Base-by-base conservation (phyloP, 2,797 vertebrate genomes). In the Echiichthys vipera region DNA sequence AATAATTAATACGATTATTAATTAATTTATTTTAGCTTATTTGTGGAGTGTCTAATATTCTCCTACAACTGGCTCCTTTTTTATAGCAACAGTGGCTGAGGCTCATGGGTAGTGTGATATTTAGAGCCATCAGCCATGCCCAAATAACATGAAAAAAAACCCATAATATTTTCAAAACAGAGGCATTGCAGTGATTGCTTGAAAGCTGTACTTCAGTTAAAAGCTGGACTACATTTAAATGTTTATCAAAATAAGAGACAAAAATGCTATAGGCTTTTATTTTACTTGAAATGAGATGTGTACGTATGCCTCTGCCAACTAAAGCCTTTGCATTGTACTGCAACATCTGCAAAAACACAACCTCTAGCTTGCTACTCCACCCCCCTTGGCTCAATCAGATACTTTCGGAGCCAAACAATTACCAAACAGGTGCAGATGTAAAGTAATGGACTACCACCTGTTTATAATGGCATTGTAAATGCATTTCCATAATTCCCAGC, bases 401-500 rank as follows among this genome's bases (percentile, higher is more conserved):
- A 29, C 13, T 36, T 58, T 58, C 8, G 7, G 32, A 59, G 65
- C 25, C 40, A 55, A 46, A 27, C 42, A 47, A 37, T 14, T 2
- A 61, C 29, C 24, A 36, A 64, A 40, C 70, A 62, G 51, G 65
- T 59, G 61, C 55, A 32, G 30, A 18, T 56, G 43, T 45, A 7
- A 20, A 37, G 10, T 56, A 53, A 66, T 56, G 65, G 37, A 39
- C 58, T 12, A 64, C 7, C 45, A 57, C 18, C 46, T 50, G 46
- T 65, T 40, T 45, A 37, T n/a, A 54, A 65, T 20, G 5, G 22
- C 58, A n/a, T 20, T 45, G 34, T 40, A n/a, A 59, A 67, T 63
- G 24, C 0, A 0, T 27, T 57, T 29, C 12, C 49, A 55, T 18
- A 20, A 7, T 20, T 20, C 7, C 14, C 14, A 27, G 39, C 13